Conservation (phyloP, 2,797 vertebrate genomes). For the Catharus ustulatus region DNA sequence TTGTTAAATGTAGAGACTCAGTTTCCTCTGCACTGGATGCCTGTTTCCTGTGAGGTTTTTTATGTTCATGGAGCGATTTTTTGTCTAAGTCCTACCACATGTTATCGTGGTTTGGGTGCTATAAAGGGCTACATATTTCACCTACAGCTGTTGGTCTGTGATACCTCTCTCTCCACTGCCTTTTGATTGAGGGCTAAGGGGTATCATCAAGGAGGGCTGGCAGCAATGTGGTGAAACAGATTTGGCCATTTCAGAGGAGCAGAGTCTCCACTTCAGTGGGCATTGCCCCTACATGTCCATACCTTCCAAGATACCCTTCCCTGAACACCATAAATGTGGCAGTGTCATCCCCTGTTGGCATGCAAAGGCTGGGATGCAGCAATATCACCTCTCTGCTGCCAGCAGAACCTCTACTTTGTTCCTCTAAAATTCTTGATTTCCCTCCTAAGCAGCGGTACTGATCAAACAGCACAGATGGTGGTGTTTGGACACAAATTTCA, state of each 20-base stretch:
- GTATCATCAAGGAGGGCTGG: neutral
- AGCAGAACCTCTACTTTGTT: fast-evolving
- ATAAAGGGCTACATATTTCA: neutral
- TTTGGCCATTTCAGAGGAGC: neutral
- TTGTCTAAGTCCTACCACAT: neutral
- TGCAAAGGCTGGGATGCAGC: neutral
- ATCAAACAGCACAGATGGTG: neutral
- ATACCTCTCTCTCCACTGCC: neutral
- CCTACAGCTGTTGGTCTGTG: neutral
- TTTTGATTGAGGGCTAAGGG: neutral
- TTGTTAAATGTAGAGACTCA: neutral
- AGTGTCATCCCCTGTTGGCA: neutral
- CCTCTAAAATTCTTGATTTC: neutral
- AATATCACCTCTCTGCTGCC: neutral
- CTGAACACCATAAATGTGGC: neutral
- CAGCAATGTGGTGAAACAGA: neutral
- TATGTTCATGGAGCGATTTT: neutral
- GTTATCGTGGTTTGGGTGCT: neutral
- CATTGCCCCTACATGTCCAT: fast-evolving
- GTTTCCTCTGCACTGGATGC: neutral
- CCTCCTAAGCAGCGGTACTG: neutral
- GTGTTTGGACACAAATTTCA: neutral
- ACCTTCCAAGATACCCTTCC: neutral
- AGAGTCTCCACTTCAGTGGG: neutral
- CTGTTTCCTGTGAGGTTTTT: neutral